Conservation (phyloP, 2,888 invertebrate species). For the Rhopalosiphum nymphaeae region DNA sequence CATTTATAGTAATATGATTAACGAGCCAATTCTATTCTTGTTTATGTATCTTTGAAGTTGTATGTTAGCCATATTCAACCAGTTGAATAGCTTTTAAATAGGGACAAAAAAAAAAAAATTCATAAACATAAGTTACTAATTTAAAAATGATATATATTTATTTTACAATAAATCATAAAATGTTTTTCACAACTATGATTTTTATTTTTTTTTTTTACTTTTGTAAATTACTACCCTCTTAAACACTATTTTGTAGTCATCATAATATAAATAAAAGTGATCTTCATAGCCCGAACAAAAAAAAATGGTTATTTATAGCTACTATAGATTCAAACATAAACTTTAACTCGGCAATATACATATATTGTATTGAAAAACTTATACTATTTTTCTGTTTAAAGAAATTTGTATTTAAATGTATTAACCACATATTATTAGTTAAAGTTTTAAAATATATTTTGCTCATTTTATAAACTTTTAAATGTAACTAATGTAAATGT, state of each 20-base stretch:
- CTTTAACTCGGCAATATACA: too few species aligned
- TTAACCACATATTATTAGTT: neutral
- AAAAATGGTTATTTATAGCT: too few species aligned
- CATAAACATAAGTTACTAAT: neutral
- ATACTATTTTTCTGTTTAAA: neutral
- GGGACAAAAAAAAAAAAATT: neutral
- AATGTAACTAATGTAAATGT: neutral
- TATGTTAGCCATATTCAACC: neutral
- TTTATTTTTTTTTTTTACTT: too few species aligned
- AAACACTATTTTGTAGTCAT: too few species aligned
- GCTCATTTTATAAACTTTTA: neutral
- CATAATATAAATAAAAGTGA: too few species aligned
- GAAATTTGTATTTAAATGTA: neutral
- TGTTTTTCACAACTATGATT: too few species aligned
- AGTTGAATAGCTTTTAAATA: neutral
- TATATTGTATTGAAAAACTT: neutral
- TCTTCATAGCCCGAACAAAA: too few species aligned
- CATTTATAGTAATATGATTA: neutral
- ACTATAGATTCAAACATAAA: too few species aligned
- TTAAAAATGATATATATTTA: neutral
- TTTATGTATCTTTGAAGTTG: neutral
- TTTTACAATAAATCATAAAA: neutral
- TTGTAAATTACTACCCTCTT: too few species aligned
- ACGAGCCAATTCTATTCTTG: neutral
- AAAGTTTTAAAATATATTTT: neutral